Evolutionary conservation across 1,140 invertebrate species (phyloP).

Genomic region (Colletes latitarsis): DNA sequence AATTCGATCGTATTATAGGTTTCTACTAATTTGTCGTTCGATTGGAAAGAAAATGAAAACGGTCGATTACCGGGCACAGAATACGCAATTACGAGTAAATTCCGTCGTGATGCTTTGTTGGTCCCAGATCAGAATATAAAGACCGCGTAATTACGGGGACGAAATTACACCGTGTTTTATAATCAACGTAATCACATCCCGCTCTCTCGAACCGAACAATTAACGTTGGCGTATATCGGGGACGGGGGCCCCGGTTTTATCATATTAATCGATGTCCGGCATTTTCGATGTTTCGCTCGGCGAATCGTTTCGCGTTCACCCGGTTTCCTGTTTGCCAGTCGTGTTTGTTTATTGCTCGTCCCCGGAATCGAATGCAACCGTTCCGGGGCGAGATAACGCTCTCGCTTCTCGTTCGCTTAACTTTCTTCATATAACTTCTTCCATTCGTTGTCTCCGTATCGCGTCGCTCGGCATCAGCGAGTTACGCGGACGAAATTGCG

Average conservation of each 20-base stretch:
- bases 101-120: constrained; percentile 24
- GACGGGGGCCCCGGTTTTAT: constrained; percentile 2
- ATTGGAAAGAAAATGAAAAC: constrained; percentile 39
- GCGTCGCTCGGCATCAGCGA: constrained; percentile 33
- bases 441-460: constrained; percentile 51
- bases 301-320: not conserved
- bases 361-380: not conserved
- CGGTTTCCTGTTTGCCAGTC: not conserved
- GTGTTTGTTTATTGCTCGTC: not conserved
- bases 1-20: not conserved
- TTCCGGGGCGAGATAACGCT: not conserved
- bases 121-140: constrained; percentile 45
- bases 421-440: constrained; percentile 61
- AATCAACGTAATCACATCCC: constrained; percentile 45
- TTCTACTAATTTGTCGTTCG: constrained; percentile 1
- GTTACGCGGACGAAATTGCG: constrained; percentile 25
- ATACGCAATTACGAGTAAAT: constrained; percentile 48
- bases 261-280: constrained; percentile 33
- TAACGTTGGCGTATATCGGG: constrained; percentile 35
- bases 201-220: constrained; percentile 22
- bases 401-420: constrained; percentile 34
- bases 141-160: constrained; percentile 38
- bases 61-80: constrained; percentile 23
- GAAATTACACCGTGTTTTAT: constrained; percentile 47
- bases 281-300: not conserved